These are phyloP conservation scores for Salmo trutta DNA, from an alignment of 2,797 vertebrate genomes.

Conservation along the genomic window DNA sequence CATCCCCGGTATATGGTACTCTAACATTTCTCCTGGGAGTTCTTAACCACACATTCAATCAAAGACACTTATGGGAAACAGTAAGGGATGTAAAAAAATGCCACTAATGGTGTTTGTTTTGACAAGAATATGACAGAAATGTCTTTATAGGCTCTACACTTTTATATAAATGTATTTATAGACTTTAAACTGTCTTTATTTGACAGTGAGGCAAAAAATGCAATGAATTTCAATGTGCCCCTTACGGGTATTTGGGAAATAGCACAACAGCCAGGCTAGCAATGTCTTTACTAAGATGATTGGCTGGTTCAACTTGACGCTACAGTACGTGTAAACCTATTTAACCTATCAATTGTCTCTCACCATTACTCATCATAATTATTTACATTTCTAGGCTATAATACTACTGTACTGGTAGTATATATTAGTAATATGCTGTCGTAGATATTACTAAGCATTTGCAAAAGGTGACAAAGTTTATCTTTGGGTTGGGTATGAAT, in stretches of 20 bases:
- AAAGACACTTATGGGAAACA: slow-evolving; percentile 58
- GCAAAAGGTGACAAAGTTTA: slow-evolving; percentile 26
- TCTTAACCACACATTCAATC: slow-evolving; percentile 67
- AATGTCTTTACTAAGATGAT: background rate
- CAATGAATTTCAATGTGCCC: background rate
- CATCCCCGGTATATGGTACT: slow-evolving; percentile 33
- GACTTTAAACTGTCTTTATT: slow-evolving; percentile 10
- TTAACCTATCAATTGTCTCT: background rate
- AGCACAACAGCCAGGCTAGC: background rate
- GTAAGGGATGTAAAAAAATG: slow-evolving; percentile 42
- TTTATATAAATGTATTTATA: slow-evolving; percentile 33
- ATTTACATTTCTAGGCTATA: background rate
- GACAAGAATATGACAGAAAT: slow-evolving; percentile 63
- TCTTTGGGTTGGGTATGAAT: slow-evolving; percentile 2
- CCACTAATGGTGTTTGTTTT: slow-evolving; percentile 65
- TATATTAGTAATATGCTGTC: background rate
- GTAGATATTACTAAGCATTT: slow-evolving; percentile 6
- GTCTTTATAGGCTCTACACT: slow-evolving; percentile 25
- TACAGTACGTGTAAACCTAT: background rate
- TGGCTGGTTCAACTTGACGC: background rate
- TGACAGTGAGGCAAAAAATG: background rate
- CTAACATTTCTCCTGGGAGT: slow-evolving; percentile 60
- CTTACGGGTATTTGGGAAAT: background rate
- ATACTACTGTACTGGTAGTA: background rate
- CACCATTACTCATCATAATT: background rate